Percentiles rank a stretch among this genome's conserved stretches.
Evolutionary conservation across 2,797 vertebrate genomes (phyloP).

Genomic region (Rhinichthys osculus): DNA sequence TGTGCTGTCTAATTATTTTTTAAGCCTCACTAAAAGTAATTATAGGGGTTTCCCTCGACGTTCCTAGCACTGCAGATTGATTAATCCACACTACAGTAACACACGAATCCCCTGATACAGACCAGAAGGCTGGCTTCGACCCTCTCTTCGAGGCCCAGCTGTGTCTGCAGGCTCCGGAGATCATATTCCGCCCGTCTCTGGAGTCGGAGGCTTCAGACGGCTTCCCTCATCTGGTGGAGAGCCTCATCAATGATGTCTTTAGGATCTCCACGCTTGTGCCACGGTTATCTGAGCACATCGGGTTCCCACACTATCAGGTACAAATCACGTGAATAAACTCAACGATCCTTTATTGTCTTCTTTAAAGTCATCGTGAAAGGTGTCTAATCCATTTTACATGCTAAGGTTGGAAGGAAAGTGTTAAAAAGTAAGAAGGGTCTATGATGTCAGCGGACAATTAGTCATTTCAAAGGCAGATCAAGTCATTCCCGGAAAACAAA

Average conservation of each 20-base stretch:
- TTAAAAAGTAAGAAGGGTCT: not conserved
- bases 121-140: constrained; percentile 73
- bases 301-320: constrained; percentile 90
- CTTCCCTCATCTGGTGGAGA: constrained; percentile 85
- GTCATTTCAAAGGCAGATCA: not conserved
- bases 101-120: constrained; percentile 69
- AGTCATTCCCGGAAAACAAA: too few species aligned
- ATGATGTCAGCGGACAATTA: not conserved
- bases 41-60: not conserved
- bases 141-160: constrained; percentile 89
- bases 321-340: constrained; percentile 73
- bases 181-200: constrained; percentile 88
- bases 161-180: constrained; percentile 83
- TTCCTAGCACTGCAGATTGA: not conserved
- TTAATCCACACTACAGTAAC: not conserved
- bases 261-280: constrained; percentile 84
- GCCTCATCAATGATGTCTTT: constrained; percentile 84
- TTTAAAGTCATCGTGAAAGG: not conserved
- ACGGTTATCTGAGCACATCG: constrained; percentile 76
- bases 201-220: constrained; percentile 77
- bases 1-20: constrained; percentile 62
- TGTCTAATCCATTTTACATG: not conserved
- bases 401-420: not conserved
- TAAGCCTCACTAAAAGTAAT: not conserved
- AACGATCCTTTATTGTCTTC: not conserved